Percentiles rank a stretch among this genome's conserved stretches.
Evolutionary conservation across 1,140 invertebrate genomes (phyloP).

Genomic region (Cardiocondyla obscurior): DNA sequence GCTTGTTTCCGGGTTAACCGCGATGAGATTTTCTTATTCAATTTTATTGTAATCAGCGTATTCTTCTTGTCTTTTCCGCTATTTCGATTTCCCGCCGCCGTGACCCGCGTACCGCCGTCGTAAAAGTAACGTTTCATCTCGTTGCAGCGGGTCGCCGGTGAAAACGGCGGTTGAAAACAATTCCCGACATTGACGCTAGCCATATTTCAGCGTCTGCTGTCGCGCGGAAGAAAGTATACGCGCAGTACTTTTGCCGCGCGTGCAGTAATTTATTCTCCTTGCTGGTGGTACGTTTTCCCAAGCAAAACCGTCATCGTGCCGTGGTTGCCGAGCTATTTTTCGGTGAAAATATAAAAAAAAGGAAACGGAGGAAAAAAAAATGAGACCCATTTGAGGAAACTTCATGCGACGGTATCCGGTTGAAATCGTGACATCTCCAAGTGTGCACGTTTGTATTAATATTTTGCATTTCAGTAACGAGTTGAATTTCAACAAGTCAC

Average conservation of each 20-base stretch:
- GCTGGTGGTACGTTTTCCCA: background rate
- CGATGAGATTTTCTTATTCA: background rate
- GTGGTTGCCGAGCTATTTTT: slow-evolving; percentile 23
- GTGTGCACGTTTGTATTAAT: background rate
- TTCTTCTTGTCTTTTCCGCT: background rate
- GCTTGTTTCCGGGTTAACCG: background rate
- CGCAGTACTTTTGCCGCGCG: slow-evolving; percentile 15
- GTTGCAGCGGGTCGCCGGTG: background rate
- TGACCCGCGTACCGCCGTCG: background rate
- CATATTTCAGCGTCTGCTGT: slow-evolving; percentile 37
- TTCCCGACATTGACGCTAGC: slow-evolving; percentile 39
- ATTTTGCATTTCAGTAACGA: background rate
- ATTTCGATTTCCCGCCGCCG: background rate
- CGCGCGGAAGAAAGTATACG: slow-evolving; percentile 10
- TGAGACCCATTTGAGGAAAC: background rate
- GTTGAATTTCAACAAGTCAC: background rate
- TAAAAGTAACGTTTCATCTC: background rate
- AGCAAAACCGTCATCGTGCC: background rate
- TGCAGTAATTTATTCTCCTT: slow-evolving; percentile 48
- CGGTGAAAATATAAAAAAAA: too few species aligned
- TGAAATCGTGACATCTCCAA: slow-evolving; percentile 5
- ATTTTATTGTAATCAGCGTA: background rate
- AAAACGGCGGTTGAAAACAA: slow-evolving; percentile 27
- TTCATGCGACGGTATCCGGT: background rate
- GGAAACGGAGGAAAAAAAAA: too few species aligned